Base-by-base conservation (phyloP, 2,113 vertebrate genomes). In the Sciurus niger region DNA sequence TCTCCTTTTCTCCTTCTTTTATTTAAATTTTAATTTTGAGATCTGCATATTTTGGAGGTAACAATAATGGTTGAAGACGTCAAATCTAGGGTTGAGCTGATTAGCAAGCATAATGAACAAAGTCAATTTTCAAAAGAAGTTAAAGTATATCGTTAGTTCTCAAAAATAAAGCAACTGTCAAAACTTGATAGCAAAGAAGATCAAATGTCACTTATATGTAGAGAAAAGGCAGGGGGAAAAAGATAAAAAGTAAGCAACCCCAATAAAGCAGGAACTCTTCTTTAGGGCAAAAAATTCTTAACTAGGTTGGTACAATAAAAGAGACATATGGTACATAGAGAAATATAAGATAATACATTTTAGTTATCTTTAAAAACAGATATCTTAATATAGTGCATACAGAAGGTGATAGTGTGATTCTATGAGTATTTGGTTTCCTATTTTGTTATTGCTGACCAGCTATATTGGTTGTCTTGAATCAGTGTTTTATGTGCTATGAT, bases 81-180 rank as follows among this genome's bases (percentile, higher is more conserved):
- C 83, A 93, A 28, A 85, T 65, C 40, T 58, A 11, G 63, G 37
- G 32, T 34, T 77, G 65, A 85, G 37, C 60, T 92, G 89, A 97
- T 95, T 91, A 89, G 48, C 34, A 95, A 95, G 46, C 46, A 73
- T 82, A 92, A 95, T 67, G 76, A 87, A 86, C 58, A 91, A 84
- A 94, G 79, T 30, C 67, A 91, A 46, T 85, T 97, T 93, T 67
- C 55, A 55, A 67, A 83, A 70, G 51, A 89, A 76, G 46, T 67
- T 55, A 55, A 67, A 55, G 68, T 84, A 88, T 88, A 70, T 4
- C 74, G 34, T 51, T 78, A 17, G 1, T 72, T 43, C 72, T 85
- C 25, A 24, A 86, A 92, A 97, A 51, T 53, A 73, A 76, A 70
- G 65, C 53, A 93, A 25, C 68, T 79, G 73, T 79, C 40, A 96